phyloP scores from a whole-genome alignment of 2,113 vertebrate genomes.

The Azemiops feae region DNA sequence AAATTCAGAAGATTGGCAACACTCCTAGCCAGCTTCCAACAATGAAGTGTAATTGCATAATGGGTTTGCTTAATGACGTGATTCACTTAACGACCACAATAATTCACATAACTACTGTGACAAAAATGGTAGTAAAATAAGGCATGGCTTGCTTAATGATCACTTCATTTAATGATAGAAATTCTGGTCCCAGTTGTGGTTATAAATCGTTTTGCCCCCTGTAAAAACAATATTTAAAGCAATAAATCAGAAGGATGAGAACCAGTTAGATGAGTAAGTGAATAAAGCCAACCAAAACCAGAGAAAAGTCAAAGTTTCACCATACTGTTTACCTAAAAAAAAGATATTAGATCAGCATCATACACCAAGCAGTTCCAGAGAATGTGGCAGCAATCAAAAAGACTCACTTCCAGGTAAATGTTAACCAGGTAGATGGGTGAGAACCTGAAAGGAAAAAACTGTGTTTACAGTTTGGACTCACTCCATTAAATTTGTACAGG shows the following conservation, averaged over 20 bases:
- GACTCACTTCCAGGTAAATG: neutral
- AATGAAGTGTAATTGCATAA: too few relatives aligned
- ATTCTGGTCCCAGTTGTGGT: too few relatives aligned
- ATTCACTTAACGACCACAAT: too few relatives aligned
- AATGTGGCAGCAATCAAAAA: neutral
- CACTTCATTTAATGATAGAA: too few relatives aligned
- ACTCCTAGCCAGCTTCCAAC: too few relatives aligned
- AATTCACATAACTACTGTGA: too few relatives aligned
- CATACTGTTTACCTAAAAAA: neutral
- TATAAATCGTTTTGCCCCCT: neutral
- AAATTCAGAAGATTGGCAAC: too few relatives aligned
- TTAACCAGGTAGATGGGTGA: neutral
- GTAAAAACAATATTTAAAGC: neutral
- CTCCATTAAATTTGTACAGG: too few relatives aligned
- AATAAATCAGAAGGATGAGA: neutral
- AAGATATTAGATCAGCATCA: neutral
- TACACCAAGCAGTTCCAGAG: neutral
- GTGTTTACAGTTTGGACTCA: too few relatives aligned
- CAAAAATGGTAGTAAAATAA: too few relatives aligned
- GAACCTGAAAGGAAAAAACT: neutral
- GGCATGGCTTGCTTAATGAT: too few relatives aligned
- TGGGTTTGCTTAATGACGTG: too few relatives aligned
- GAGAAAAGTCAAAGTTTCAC: neutral
- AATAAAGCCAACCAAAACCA: neutral
- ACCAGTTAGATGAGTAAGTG: neutral